phyloP scores from a whole-genome alignment of 2,888 invertebrate genomes.

The Thyatira batis region DNA sequence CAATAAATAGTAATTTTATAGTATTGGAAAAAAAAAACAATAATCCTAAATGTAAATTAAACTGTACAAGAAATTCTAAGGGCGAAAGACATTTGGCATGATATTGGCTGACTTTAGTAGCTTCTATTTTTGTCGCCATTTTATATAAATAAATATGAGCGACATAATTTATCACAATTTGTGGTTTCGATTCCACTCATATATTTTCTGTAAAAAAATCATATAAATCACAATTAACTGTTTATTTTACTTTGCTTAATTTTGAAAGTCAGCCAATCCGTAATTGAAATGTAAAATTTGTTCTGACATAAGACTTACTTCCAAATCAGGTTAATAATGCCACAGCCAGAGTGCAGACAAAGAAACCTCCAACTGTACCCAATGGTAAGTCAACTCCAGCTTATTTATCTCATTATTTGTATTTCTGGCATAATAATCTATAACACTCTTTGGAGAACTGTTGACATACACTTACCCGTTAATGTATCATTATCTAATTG shows the following conservation, averaged over 20 bases:
- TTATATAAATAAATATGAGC: no score
- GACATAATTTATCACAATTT: background rate
- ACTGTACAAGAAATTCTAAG: background rate
- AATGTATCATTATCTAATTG: conserved; percentile 7
- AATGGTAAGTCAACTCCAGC: conserved; percentile 86
- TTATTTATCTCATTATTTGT: background rate
- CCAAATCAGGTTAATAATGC: conserved; percentile 97
- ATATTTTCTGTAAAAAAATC: background rate
- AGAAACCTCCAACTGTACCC: conserved; percentile 96
- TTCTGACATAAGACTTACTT: conserved; percentile 62
- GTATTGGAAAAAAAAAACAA: background rate
- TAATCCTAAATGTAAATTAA: background rate
- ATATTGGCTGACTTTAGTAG: conserved; percentile 35
- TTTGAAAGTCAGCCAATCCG: conserved; percentile 48
- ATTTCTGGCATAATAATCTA: background rate
- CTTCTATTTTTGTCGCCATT: background rate
- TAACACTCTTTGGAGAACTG: background rate
- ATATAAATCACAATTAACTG: background rate
- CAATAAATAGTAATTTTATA: background rate
- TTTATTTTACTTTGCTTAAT: background rate
- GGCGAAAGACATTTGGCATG: conserved; percentile 32
- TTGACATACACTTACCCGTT: background rate
- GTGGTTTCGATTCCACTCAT: conserved; percentile 12
- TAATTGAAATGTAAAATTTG: conserved; percentile 29
- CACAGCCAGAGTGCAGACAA: conserved; percentile 99